Evolutionary conservation across 2,888 invertebrate species (phyloP), one percentile per base, ranked within the genome.

Genomic region (Diogma glabrata): DNA sequence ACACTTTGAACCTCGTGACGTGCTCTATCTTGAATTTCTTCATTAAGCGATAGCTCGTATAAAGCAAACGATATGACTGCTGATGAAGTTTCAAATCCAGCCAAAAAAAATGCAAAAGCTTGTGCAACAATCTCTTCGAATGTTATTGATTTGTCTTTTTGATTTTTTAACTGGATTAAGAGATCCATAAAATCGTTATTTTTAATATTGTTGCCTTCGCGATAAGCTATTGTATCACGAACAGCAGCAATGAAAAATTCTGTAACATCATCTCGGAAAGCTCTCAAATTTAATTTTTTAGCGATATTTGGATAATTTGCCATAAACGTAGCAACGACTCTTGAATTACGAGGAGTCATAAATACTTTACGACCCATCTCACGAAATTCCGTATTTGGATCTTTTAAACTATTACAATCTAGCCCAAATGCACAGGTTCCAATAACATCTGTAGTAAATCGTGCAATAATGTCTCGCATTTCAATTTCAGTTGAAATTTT

Each of bases 131-230:
- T 61, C 52, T 60, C 58, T 16, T 69, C 68, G 10, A 65, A 63
- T 22, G n/a, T 43, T 23, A 43, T 14, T 22, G 20, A 22, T 8
- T 43, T 14, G 23, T 2, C n/a, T n/a, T n/a, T 5, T 2, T 45
- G 19, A 8, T 23, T 47, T 12, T 55, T 74, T 20, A 78, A 58
- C 43, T 77, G 69, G 23, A 75, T 67, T 45, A 78, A 62, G 3
- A 77, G 59, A 56, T 79, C 75, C 48, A 81, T 61, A 52, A 74
- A 76, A 57, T 77, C 73, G 28, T 71, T 72, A 9, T 75, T 55
- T 56, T 64, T 57, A 22, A 67, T 53, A 7, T 64, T 60, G 49
- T 62, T 60, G 53, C 62, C 52, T 51, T 71, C 69, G n/a, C 72
- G 60, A 26, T 63, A 60, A 2, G 63, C 60, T 1, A 73, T 63